Evolutionary conservation across 1,140 invertebrate genomes (phyloP), one percentile per base, ranked within the genome.

Genomic region (Papilio xuthus): DNA sequence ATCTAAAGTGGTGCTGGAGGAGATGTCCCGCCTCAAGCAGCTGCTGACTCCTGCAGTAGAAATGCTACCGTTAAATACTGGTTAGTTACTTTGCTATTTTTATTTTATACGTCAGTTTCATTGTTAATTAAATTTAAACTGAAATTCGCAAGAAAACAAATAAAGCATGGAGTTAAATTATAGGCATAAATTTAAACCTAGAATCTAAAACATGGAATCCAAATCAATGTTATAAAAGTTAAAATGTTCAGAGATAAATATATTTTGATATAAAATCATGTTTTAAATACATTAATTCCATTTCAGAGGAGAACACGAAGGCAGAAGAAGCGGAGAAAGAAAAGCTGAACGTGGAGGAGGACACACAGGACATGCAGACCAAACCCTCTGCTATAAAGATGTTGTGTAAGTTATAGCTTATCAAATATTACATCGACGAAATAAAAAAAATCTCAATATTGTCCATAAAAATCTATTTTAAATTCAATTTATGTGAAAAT

Each of bases 1-100:
- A 0, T 92, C 90, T 0, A 89, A 87, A 70, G 44, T 82, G 2
- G 91, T 92, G 9, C 20, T 87, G 6, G 89, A 90, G 70, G 90
- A 92, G 37, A 37, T 91, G 9, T 87, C 88, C 8, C 83, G 85
- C 76, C 47, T 93, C 4, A 92, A 89, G 69, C 83, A 87, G 12
- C 87, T 87, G 76, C 53, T 92, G 0, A 79, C 72, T 44, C 88
- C 90, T 20, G 80, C 89, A 0, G 84, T 89, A 0, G 88, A 92
- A 79, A 78, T 93, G 0, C n/a, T 81, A 8, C 77, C 89, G 26
- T 79, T 89, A 4, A 85, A 80, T 53, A 63, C 26, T 9, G 74
- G 74, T 76, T 47, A 41, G 32, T 20, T 42, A 63, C 37, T 63
- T 53, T 56, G 23, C 47, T 42, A 50, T n/a, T 7, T 23, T 20